phyloP scores from a whole-genome alignment of 2,113 vertebrate species.

The Arizona elegans region DNA sequence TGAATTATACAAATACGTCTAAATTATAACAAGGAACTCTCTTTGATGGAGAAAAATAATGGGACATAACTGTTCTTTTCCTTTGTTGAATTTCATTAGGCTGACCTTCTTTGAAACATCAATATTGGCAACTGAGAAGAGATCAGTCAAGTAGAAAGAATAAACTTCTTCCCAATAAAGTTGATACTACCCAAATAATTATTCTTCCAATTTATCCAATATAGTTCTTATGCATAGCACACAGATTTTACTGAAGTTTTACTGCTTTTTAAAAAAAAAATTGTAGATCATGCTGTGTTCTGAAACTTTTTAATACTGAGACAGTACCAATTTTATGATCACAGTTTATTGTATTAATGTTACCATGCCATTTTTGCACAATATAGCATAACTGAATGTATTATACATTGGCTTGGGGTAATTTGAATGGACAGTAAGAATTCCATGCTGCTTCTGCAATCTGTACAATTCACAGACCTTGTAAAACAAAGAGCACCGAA shows the following conservation, averaged over 20 bases:
- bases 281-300: conserved; percentile 16
- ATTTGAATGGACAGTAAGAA: conserved; percentile 51
- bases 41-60: neutral
- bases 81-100: neutral
- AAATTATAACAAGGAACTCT: neutral
- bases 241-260: conserved; percentile 7
- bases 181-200: neutral
- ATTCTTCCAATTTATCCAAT: conserved; percentile 15
- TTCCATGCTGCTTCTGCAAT: conserved; percentile 46
- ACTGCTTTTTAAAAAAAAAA: conserved; percentile 22
- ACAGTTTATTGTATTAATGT: conserved; percentile 55
- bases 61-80: neutral
- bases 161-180: neutral
- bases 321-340: conserved; percentile 52
- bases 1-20: neutral
- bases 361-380: conserved; percentile 56
- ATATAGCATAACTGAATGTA: conserved; percentile 41
- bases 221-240: conserved; percentile 8
- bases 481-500: conserved; percentile 48
- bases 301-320: conserved; percentile 38
- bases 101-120: neutral
- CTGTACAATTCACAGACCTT: conserved; percentile 53
- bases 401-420: conserved; percentile 42
- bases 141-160: neutral
- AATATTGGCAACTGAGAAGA: neutral